Evolutionary conservation across 2,113 vertebrate species (phyloP).

Genomic region (Dasypus novemcinctus): DNA sequence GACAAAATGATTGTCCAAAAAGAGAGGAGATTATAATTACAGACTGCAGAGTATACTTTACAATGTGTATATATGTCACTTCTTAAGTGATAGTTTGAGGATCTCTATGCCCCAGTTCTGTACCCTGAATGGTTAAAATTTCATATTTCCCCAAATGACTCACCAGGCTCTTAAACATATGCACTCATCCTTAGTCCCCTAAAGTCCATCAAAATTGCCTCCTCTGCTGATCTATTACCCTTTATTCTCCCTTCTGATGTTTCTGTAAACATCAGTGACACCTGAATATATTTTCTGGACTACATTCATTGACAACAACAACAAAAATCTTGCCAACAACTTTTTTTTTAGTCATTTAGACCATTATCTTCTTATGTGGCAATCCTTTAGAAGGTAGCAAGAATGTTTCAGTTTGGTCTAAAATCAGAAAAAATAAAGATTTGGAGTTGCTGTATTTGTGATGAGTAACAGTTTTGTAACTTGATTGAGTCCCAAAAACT

Average conservation of each 20-base stretch:
- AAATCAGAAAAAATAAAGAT: constrained; percentile 37
- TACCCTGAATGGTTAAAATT: not conserved
- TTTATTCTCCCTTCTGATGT: not conserved
- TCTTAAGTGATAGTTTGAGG: not conserved
- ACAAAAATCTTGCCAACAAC: not conserved
- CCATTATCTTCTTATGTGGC: not conserved
- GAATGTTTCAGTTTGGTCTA: not conserved
- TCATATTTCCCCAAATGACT: not conserved
- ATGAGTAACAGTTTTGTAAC: not conserved
- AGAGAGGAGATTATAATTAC: not conserved
- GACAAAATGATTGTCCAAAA: not conserved
- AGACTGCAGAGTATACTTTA: not conserved
- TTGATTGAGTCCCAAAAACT: not conserved
- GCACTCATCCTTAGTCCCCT: not conserved
- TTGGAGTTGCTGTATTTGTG: not conserved
- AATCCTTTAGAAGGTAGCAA: not conserved
- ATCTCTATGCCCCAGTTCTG: not conserved
- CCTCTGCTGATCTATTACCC: not conserved
- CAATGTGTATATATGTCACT: not conserved
- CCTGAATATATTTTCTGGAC: not conserved
- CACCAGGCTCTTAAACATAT: constrained; percentile 7
- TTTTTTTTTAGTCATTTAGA: not conserved
- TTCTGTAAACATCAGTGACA: not conserved
- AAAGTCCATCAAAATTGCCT: not conserved
- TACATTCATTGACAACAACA: not conserved